Conservation (phyloP, 1,140 invertebrate genomes). For the Heterodera schachtii region DNA sequence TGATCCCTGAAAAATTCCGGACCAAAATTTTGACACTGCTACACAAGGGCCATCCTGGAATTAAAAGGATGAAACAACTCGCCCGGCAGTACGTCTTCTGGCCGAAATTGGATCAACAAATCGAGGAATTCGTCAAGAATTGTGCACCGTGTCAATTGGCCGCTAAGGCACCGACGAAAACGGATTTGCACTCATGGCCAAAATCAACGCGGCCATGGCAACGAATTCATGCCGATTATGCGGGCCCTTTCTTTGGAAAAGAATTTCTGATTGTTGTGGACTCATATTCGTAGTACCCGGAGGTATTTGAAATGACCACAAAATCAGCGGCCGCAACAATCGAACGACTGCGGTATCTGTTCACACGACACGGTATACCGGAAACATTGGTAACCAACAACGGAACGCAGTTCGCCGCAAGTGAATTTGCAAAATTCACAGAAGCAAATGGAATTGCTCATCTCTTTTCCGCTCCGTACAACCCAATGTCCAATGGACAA, state of each 20-base stretch:
- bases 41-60: constrained; percentile 12
- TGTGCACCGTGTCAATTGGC: background rate
- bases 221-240: constrained; percentile 66
- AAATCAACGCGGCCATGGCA: constrained; percentile 3
- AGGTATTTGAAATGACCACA: constrained; percentile 18
- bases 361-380: constrained; percentile 1
- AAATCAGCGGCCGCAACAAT: constrained; percentile 23
- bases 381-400: constrained; percentile 6
- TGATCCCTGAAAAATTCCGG: background rate
- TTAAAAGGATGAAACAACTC: constrained; percentile 3
- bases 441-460: constrained; percentile 6
- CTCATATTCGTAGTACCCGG: no score
- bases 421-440: constrained; percentile 11
- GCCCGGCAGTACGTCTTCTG: constrained; percentile 19
- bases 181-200: background rate
- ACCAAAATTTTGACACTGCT: background rate
- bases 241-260: constrained; percentile 66
- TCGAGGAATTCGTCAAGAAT: constrained; percentile 5
- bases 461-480: background rate
- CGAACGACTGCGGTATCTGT: constrained; percentile 2
- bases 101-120: constrained; percentile 5
- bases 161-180: constrained; percentile 2
- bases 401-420: background rate
- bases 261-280: constrained; percentile 67
- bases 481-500: constrained; percentile 25